Evolutionary conservation across 53 echinoderm and acorn worm genomes (phyloP), one percentile per base, ranked within the genome.

Genomic region (Apostichopus leukothele): DNA sequence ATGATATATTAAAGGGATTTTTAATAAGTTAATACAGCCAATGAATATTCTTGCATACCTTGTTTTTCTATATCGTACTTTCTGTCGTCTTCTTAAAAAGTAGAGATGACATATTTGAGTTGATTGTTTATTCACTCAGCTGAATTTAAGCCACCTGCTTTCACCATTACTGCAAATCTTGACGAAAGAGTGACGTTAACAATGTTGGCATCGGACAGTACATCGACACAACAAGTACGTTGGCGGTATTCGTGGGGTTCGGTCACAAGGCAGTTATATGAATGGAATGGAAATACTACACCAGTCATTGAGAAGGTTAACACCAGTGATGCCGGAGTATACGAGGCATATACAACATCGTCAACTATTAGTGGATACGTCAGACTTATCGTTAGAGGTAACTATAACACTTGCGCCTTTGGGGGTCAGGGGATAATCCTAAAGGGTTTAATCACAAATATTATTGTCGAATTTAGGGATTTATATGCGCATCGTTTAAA

Each of bases 141-240:
- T 81, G 81, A 54, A 19, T 81, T 81, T 81, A 54, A 54, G n/a
- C 81, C 81, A 6, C 7, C 22, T 22, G 54, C 19, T 18, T 55
- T 81, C 60, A 81, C 81, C n/a, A 55, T 81, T 9, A 81, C 81
- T 9, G 81, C 57, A 19, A 81, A 81, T 25, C 81, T 81, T 21
- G 57, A 81, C 11, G 81, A 81, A 11, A 81, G 54, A 6, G 59
- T 55, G 6, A 55, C 60, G 9, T 55, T 81, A 55, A 20, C 5
- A 54, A 81, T 81, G 81, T 3, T n/a, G 0, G 21, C 55, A n/a
- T 54, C 23, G 0, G 7, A 7, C 10, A 12, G 22, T 54, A 54
- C 23, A 23, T 9, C 1, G 8, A 9, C 21, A 6, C 9, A 0
- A 18, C 54, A 53, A 54, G 7, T 25, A 25, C 52, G 53, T 7